Evolutionary conservation across 1,140 invertebrate species (phyloP).

Genomic region (Orius insidiosus): DNA sequence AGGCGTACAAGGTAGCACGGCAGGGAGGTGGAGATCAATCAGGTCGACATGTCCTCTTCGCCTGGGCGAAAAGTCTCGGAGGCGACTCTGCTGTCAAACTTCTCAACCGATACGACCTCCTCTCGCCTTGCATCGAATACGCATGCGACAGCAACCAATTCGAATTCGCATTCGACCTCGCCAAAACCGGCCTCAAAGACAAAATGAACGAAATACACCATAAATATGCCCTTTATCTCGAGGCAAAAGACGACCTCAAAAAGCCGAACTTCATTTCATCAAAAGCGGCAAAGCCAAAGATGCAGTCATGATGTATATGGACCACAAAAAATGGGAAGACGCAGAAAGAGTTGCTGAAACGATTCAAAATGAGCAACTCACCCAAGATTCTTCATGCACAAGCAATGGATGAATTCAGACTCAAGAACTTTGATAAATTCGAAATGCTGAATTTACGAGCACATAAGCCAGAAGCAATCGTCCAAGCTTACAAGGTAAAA

Average conservation of each 20-base stretch:
- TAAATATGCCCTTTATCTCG: conserved; percentile 75
- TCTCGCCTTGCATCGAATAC: conserved; percentile 76
- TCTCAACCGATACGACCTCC: conserved; percentile 62
- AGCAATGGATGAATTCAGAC: conserved; percentile 57
- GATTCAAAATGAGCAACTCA: conserved; percentile 55
- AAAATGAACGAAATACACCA: conserved; percentile 60
- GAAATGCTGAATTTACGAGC: conserved; percentile 80
- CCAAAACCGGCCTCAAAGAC: conserved; percentile 35
- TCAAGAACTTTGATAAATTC: conserved; percentile 57
- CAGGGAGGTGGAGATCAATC: conserved; percentile 60
- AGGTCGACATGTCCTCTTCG: conserved; percentile 73
- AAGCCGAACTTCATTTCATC: conserved; percentile 82
- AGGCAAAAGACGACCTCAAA: conserved; percentile 72
- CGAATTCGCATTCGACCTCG: conserved; percentile 80
- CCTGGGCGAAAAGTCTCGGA: conserved; percentile 83
- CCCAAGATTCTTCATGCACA: conserved; percentile 77
- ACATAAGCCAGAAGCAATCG: conserved; percentile 78
- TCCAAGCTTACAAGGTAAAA: conserved; percentile 71
- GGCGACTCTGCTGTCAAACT: conserved; percentile 82
- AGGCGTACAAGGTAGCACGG: conserved; percentile 78
- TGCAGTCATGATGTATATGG: conserved; percentile 90
- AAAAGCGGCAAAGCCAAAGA: conserved; percentile 77
- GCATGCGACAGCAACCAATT: conserved; percentile 80
- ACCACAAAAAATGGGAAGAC: conserved; percentile 69
- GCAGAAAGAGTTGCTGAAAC: conserved; percentile 75